Conservation (phyloP, 2,797 vertebrate genomes). For the Tinamus major region DNA sequence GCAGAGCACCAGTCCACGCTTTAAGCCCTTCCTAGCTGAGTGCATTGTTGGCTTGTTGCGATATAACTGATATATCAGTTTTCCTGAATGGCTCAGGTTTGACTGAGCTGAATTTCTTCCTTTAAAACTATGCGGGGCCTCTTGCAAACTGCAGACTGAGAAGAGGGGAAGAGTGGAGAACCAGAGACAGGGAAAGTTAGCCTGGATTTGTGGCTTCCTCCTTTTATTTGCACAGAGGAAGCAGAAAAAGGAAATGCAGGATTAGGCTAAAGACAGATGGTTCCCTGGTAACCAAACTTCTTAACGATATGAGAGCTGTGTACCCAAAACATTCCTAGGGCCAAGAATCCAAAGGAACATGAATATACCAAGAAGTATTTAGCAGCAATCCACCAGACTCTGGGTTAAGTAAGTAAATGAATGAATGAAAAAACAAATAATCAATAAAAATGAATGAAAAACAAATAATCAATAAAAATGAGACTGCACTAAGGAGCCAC, state of each 20-base stretch:
- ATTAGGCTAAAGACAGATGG: neutral
- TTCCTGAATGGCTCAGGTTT: neutral
- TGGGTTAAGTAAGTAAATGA: neutral
- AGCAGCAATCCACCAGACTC: neutral
- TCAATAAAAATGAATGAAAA: too few species aligned
- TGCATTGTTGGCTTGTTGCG: neutral
- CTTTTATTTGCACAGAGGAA: neutral
- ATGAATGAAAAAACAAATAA: neutral
- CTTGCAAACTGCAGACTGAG: neutral
- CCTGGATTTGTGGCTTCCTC: neutral
- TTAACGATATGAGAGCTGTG: neutral
- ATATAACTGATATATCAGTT: neutral
- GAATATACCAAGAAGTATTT: neutral
- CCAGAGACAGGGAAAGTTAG: accelerated
- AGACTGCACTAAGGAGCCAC: neutral
- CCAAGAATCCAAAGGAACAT: neutral
- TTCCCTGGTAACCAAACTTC: neutral
- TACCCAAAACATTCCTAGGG: neutral
- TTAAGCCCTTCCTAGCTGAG: neutral
- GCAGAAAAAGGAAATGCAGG: accelerated
- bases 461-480: neutral
- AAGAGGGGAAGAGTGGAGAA: neutral
- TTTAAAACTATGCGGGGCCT: neutral
- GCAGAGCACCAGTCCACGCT: neutral
- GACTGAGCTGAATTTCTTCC: neutral